A percentile compares a stretch with the other conserved stretches of the same genome.
phyloP scores from a whole-genome alignment of 1,140 invertebrate species.

The Bombus consobrinus region DNA sequence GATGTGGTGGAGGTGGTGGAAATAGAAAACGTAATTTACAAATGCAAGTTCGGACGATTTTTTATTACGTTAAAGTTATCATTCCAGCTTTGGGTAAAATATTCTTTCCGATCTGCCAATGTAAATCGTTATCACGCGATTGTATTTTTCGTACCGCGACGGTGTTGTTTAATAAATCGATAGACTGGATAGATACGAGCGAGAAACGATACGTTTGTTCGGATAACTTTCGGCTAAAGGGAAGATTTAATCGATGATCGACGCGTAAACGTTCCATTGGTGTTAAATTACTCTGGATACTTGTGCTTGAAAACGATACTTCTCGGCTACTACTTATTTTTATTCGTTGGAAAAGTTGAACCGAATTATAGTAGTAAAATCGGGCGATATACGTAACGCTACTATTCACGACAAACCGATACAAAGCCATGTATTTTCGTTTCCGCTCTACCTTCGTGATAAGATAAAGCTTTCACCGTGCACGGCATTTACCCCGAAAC shows the following conservation, averaged over 20 bases:
- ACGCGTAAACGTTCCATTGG: too few species aligned
- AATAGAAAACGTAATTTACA: too few species aligned
- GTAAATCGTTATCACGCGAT: background rate
- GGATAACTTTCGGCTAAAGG: too few species aligned
- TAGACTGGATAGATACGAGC: accelerated
- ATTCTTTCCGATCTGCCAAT: background rate
- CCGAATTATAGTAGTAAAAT: background rate
- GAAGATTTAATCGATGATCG: background rate
- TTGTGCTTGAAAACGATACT: background rate
- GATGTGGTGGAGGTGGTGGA: too few species aligned
- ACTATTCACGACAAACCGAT: background rate
- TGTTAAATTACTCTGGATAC: background rate
- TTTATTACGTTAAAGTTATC: background rate
- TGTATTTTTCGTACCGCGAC: background rate
- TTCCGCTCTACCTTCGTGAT: background rate
- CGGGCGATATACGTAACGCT: background rate
- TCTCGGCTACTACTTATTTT: background rate
- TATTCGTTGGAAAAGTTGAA: too few species aligned
- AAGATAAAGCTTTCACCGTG: background rate
- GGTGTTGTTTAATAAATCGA: accelerated
- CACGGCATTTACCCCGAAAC: background rate
- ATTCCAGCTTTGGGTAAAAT: background rate
- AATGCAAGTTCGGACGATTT: background rate
- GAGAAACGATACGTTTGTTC: background rate
- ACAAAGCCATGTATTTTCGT: background rate